Evolutionary conservation across 2,888 invertebrate genomes (phyloP).

Genomic region (Ormyrus pomaceus): DNA sequence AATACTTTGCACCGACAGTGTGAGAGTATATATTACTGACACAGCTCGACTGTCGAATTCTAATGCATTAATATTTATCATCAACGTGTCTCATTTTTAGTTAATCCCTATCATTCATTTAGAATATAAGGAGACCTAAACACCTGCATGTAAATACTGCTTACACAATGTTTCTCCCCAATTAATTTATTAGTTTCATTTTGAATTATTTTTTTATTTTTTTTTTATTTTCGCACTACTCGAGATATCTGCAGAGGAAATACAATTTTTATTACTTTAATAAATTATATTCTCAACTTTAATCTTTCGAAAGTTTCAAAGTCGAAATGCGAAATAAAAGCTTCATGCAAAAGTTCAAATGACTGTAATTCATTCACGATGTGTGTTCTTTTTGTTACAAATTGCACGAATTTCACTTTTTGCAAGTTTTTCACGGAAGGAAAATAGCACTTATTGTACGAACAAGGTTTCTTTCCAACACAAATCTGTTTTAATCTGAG

Average conservation of each 20-base stretch:
- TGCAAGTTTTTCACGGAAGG: too few species aligned
- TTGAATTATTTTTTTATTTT: slow-evolving; percentile 36
- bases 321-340: too few species aligned
- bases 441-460: too few species aligned
- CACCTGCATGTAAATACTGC: slow-evolving; percentile 63
- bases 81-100: slow-evolving; percentile 62
- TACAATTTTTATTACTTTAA: too few species aligned
- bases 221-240: slow-evolving; percentile 28
- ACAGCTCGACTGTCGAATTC: slow-evolving; percentile 28
- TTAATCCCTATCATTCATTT: slow-evolving; percentile 67
- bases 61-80: slow-evolving; percentile 57
- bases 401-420: too few species aligned
- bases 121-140: slow-evolving; percentile 62
- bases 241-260: slow-evolving; percentile 3
- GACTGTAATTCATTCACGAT: too few species aligned
- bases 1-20: slow-evolving; percentile 70
- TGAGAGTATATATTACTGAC: slow-evolving; percentile 35
- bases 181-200: slow-evolving; percentile 47
- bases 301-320: too few species aligned
- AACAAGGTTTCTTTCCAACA: too few species aligned
- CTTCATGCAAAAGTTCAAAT: too few species aligned
- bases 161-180: slow-evolving; percentile 30
- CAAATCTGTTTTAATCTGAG: too few species aligned
- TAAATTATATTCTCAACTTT: too few species aligned
- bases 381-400: too few species aligned